These are phyloP conservation scores for Forficula auricularia DNA, from an alignment of 1,140 invertebrate genomes.

Conservation along the genomic window DNA sequence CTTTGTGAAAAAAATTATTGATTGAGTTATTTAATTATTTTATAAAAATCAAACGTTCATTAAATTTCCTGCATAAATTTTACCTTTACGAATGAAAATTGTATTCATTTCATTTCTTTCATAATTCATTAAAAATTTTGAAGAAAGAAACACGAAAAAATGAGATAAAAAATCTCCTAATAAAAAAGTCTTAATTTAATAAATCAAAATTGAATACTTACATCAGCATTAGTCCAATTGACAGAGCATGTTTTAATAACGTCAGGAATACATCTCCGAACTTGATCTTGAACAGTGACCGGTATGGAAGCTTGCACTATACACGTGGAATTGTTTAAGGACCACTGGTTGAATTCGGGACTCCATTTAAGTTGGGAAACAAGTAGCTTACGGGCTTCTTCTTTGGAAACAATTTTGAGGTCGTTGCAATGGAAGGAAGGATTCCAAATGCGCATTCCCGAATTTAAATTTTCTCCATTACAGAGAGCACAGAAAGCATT, in stretches of 20 bases:
- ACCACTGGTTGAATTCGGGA: not conserved
- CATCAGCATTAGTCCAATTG: constrained; percentile 22
- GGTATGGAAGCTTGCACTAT: constrained; percentile 17
- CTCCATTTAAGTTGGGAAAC: not conserved
- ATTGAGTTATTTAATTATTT: too few species aligned
- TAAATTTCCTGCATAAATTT: too few species aligned
- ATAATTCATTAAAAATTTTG: too few species aligned
- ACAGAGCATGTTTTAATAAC: constrained; percentile 20
- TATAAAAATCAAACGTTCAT: too few species aligned
- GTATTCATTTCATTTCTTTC: too few species aligned
- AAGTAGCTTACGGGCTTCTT: constrained; percentile 6
- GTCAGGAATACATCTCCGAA: constrained; percentile 17
- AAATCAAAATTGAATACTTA: too few species aligned
- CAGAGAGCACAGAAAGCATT: constrained; percentile 38
- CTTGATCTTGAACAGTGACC: constrained; percentile 8
- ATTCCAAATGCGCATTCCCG: constrained; percentile 23
- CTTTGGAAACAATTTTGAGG: constrained; percentile 11
- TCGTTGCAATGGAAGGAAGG: constrained; percentile 26
- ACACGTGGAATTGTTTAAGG: constrained; percentile 12
- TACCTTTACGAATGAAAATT: too few species aligned
- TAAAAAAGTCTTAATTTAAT: too few species aligned
- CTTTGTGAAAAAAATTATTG: too few species aligned
- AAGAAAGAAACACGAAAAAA: too few species aligned
- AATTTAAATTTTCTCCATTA: constrained; percentile 22
- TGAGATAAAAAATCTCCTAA: too few species aligned